Evolutionary conservation across 2,888 invertebrate genomes (phyloP).

Genomic region (Ormyrus labotus): DNA sequence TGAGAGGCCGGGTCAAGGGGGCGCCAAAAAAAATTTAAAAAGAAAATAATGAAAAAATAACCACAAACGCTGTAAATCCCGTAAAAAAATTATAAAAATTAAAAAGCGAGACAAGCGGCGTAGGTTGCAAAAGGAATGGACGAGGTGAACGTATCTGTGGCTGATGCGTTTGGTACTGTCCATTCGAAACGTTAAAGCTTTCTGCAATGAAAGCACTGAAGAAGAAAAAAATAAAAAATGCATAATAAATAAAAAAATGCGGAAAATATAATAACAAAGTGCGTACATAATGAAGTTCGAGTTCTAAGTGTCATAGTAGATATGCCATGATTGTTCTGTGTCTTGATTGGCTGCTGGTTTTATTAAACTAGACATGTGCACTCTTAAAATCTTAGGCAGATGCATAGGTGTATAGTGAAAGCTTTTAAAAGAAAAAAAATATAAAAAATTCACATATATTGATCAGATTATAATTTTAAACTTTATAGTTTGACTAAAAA

Average conservation of each 20-base stretch:
- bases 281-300: constrained; percentile 49
- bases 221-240: constrained; percentile 21
- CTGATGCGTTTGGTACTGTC: constrained; percentile 50
- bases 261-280: constrained; percentile 39
- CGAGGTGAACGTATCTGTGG: constrained; percentile 42
- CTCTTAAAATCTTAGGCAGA: constrained; percentile 50
- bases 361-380: constrained; percentile 43
- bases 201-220: constrained; percentile 32
- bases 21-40: constrained; percentile 53
- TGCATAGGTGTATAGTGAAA: constrained; percentile 32
- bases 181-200: constrained; percentile 33
- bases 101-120: constrained; percentile 45
- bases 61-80: constrained; percentile 48
- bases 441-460: constrained; percentile 20
- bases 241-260: constrained; percentile 11
- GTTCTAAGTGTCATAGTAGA: constrained; percentile 58
- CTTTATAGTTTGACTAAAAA: no score
- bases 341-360: constrained; percentile 44
- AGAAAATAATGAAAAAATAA: constrained; percentile 49
- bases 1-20: constrained; percentile 24
- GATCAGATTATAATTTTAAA: no score
- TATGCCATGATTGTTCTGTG: constrained; percentile 56
- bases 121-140: constrained; percentile 44
- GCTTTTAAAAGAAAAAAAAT: constrained; percentile 7
- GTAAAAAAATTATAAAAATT: constrained; percentile 50